Evolutionary conservation across 2,888 invertebrate genomes (phyloP), one percentile per base, ranked within the genome.

Genomic region (Lasioglossum zephyrum): DNA sequence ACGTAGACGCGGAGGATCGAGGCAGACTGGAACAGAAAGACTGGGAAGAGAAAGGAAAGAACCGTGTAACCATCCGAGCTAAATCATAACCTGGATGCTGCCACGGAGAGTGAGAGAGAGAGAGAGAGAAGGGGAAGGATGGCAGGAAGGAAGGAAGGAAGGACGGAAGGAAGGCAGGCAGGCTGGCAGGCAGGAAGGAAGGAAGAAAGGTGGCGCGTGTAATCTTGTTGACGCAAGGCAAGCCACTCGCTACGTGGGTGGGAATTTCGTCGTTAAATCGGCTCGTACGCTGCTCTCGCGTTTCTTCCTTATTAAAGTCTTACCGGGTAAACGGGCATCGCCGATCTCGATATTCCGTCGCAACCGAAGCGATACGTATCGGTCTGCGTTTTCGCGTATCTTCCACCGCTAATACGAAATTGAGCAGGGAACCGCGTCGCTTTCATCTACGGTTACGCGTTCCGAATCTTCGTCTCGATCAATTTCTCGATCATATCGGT

Each of bases 141-240:
- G 41, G 73, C 39, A 60, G 47, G 31, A 69, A 41, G 47, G 63
- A 6, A 13, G 53, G 60, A 31, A 70, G 53, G 36, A 36, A 82
- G 84, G 73, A 86, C 81, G 86, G 78, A 85, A 86, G 84, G 87
- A 89, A 88, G 86, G 81, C 91, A 92, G 91, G 89, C 36, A 18
- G 66, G 39, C 70, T 60, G 69, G 76, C 83, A 84, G 82, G 70
- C 87, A 87, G 86, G 75, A 86, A 87, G 84, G 87, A 90, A 89
- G 85, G 81, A 89, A 92, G 88, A 87, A 92, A 92, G 91, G 89
- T 92, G 92, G 91, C 89, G 90, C 92, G 92, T 91, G 92, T 94
- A 94, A 94, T 94, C 94, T 93, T 90, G 92, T 93, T 92, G 92
- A 92, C 90, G 93, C 91, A 90, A 89, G 88, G 89, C 88, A 86